These are phyloP conservation scores for Patella ulyssiponensis DNA, from an alignment of 2,888 invertebrate species.

Conservation along the genomic window DNA sequence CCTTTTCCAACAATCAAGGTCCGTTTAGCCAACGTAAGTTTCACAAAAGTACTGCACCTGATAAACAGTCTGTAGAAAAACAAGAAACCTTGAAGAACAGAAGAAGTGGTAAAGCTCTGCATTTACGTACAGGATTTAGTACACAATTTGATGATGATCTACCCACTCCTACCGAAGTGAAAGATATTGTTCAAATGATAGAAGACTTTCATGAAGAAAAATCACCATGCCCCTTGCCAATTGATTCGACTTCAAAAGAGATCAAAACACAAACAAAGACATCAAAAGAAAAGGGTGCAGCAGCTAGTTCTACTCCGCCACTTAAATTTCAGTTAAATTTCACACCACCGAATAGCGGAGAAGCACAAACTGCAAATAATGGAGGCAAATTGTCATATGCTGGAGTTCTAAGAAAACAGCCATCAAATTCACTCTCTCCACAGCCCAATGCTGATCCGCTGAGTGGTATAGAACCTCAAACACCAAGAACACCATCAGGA, in stretches of 20 bases:
- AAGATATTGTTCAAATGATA: conserved; percentile 61
- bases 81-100: conserved; percentile 6
- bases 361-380: conserved; percentile 27
- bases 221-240: conserved; percentile 20
- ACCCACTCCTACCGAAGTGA: conserved; percentile 62
- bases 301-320: conserved; percentile 1
- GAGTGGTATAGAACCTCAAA: conserved; percentile 53
- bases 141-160: conserved; percentile 63
- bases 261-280: not conserved
- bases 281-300: conserved; percentile 10
- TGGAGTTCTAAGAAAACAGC: conserved; percentile 42
- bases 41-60: conserved; percentile 18
- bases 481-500: conserved; percentile 62
- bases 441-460: conserved; percentile 29
- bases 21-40: conserved; percentile 23
- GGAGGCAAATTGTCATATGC: conserved; percentile 43
- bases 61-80: conserved; percentile 5
- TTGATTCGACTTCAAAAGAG: not conserved
- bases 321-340: conserved; percentile 25
- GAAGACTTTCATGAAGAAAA: conserved; percentile 55
- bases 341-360: conserved; percentile 23
- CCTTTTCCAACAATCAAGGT: conserved; percentile 11
- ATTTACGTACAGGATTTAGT: conserved; percentile 60
- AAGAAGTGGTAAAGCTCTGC: conserved; percentile 30
- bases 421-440: conserved; percentile 31